Evolutionary conservation across 2,888 invertebrate genomes (phyloP).

Genomic region (Schrankia costaestrigalis): DNA sequence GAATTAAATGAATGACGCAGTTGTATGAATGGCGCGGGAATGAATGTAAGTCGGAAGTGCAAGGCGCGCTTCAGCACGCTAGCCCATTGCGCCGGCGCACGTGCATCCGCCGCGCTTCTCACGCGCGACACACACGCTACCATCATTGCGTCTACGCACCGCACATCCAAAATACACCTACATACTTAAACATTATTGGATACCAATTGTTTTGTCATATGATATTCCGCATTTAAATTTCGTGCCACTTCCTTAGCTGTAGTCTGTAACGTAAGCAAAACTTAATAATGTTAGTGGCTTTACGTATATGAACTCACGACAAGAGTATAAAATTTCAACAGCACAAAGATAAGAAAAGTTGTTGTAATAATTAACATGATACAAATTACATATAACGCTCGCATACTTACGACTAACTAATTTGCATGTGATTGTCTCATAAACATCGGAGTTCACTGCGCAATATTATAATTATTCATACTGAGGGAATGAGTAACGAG

Average conservation of each 20-base stretch:
- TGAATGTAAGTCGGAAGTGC: conserved; percentile 77
- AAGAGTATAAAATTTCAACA: conserved; percentile 53
- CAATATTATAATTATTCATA: conserved; percentile 46
- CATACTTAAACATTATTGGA: too few relatives aligned
- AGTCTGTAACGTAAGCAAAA: conserved; percentile 12
- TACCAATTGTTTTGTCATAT: too few relatives aligned
- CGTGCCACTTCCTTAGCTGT: conserved; percentile 9
- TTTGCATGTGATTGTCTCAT: conserved; percentile 48
- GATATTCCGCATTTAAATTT: too few relatives aligned
- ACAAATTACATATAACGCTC: conserved; percentile 47
- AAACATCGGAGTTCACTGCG: conserved; percentile 51
- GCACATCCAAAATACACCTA: too few relatives aligned
- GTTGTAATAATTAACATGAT: conserved; percentile 45
- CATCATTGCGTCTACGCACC: conserved; percentile 5
- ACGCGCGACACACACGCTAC: conserved; percentile 5
- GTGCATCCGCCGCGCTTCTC: conserved; percentile 50
- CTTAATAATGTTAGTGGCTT: conserved; percentile 30
- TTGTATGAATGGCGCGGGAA: conserved; percentile 77
- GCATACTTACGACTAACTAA: conserved; percentile 39
- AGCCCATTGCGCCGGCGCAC: conserved; percentile 57
- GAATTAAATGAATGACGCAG: conserved; percentile 76
- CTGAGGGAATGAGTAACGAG: conserved; percentile 33
- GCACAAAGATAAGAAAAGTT: conserved; percentile 40
- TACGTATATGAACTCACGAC: conserved; percentile 29
- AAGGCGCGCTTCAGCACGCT: conserved; percentile 64